A percentile compares a stretch with the other conserved stretches of the same genome.
These are phyloP conservation scores for Chinchilla lanigera DNA, from an alignment of 2,113 vertebrate species.

Conservation along the genomic window DNA sequence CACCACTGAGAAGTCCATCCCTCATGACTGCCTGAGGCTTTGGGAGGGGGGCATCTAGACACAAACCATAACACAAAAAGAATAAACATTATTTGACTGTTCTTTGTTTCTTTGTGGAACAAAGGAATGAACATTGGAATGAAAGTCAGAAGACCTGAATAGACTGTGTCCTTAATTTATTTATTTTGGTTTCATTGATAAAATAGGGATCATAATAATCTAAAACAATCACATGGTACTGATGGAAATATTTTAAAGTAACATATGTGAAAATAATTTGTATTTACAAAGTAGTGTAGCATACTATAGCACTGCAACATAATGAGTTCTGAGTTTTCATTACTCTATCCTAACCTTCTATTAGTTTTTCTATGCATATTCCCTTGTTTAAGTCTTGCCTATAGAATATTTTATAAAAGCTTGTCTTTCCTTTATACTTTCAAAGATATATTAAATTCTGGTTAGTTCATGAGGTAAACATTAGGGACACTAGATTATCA, in stretches of 20 bases:
- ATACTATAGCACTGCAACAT: rapidly evolving
- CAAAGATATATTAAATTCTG: conserved; percentile 47
- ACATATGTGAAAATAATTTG: not conserved
- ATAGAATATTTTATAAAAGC: not conserved
- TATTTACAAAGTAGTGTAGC: not conserved
- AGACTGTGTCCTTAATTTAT: not conserved
- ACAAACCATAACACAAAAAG: not conserved
- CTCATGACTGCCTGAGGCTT: not conserved
- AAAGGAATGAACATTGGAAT: not conserved
- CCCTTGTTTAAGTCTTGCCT: not conserved
- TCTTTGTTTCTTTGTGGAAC: not conserved
- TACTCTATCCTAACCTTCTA: not conserved
- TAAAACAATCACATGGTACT: not conserved
- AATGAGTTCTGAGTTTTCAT: not conserved
- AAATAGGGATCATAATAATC: not conserved
- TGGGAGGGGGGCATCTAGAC: not conserved
- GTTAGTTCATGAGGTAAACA: not conserved
- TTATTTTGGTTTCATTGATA: conserved; percentile 1
- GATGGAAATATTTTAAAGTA: not conserved
- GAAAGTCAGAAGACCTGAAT: not conserved
- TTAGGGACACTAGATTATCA: not conserved
- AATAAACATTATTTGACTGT: not conserved
- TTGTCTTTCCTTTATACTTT: not conserved
- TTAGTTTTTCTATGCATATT: not conserved
- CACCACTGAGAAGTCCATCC: not conserved